Evolutionary conservation across 2,113 vertebrate genomes (phyloP), one percentile per base, ranked within the genome.

Genomic region (Sminthopsis crassicaudata): DNA sequence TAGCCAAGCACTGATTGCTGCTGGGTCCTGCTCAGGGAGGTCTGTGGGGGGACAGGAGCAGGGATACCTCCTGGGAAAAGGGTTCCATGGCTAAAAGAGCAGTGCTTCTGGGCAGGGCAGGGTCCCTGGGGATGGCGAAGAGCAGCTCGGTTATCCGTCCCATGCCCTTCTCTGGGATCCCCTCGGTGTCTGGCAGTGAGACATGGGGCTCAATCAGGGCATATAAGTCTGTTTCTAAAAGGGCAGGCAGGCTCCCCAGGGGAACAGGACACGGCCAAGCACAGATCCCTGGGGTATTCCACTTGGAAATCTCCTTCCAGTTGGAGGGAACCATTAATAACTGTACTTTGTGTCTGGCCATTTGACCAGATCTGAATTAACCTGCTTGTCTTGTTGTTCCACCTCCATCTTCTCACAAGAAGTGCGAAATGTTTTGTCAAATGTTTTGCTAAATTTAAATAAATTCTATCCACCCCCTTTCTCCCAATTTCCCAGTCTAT

Each of bases 121-220:
- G n/a, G n/a, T n/a, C 42, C 14, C 67, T n/a, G 3, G 67, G 36
- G 7, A n/a, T 0, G n/a, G 5, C 22, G 36, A 23, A 42, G 60
- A 19, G 7, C 6, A 8, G 16, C 19, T 22, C 6, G 0, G 1
- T 84, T 42, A 23, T 42, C n/a, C 19, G 19, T 8, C 7, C n/a
- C n/a, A 84, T 42, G 67, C 7, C 67, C 22, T 42, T 23, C 8
- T 84, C n/a, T 84, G 67, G 67, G 36, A 19, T n/a, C 19, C 19
- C n/a, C 36, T 84, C n/a, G 42, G 16, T 22, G 7, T 3, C n/a
- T 84, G n/a, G 36, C 60, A 76, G 19, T 8, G 36, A 6, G 14
- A n/a, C 16, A 22, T 16, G 67, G 67, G 36, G 67, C 42, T 42
- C 36, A 76, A 16, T 42, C 36, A 76, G n/a, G 36, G 42, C 67